These are phyloP conservation scores for Dicyrtoma fusca DNA, from an alignment of 2,888 invertebrate genomes.

Conservation along the genomic window DNA sequence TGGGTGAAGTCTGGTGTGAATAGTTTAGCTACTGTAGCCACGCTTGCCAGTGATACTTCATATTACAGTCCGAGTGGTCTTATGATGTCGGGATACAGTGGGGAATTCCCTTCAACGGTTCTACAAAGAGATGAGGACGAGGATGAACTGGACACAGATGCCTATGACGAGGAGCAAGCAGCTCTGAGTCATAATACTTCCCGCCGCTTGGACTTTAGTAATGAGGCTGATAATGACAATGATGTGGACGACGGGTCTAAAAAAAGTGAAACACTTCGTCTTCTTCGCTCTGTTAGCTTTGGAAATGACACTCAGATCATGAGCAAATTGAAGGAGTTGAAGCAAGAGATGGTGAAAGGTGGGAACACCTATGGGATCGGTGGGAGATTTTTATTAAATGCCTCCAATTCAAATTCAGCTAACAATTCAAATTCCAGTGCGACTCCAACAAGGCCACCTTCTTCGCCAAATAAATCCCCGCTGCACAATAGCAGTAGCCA, in stretches of 20 bases:
- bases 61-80: slow-evolving; percentile 55
- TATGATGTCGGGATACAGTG: slow-evolving; percentile 51
- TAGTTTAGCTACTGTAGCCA: slow-evolving; percentile 49
- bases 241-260: slow-evolving; percentile 2
- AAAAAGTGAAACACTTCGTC: slow-evolving; percentile 45
- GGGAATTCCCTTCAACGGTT: slow-evolving; percentile 40
- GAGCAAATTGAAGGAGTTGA: slow-evolving; percentile 56
- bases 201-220: slow-evolving; percentile 44
- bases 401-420: background rate
- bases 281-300: slow-evolving; percentile 69
- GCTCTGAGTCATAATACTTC: slow-evolving; percentile 7
- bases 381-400: background rate
- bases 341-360: slow-evolving; percentile 47
- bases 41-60: slow-evolving; percentile 50
- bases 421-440: background rate
- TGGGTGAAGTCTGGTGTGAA: slow-evolving; percentile 56
- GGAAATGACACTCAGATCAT: slow-evolving; percentile 78
- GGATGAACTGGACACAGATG: slow-evolving; percentile 46
- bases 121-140: slow-evolving; percentile 39
- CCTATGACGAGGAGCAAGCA: slow-evolving; percentile 45
- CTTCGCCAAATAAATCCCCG: background rate
- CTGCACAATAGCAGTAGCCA: background rate
- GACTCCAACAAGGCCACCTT: background rate
- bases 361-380: background rate
- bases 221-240: slow-evolving; percentile 39